phyloP scores from a whole-genome alignment of 2,797 vertebrate genomes.

The Pitangus sulphuratus region DNA sequence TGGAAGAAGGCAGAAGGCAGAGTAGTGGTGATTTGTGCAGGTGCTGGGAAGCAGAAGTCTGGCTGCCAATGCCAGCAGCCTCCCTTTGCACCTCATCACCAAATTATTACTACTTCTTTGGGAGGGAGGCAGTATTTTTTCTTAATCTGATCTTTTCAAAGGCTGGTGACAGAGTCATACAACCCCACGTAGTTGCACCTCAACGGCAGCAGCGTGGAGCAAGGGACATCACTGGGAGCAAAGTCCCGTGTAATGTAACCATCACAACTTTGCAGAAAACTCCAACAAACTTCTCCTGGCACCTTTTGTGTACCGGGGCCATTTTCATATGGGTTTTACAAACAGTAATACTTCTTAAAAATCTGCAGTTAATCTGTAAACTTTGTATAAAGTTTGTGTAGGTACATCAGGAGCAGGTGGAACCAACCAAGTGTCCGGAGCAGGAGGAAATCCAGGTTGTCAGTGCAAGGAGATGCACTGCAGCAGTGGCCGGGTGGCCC shows the following conservation, averaged over 20 bases:
- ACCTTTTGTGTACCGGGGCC: background rate
- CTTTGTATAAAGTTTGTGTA: background rate
- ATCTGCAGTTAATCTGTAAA: background rate
- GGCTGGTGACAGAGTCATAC: background rate
- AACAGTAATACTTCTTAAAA: background rate
- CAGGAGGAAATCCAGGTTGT: background rate
- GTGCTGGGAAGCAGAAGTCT: background rate
- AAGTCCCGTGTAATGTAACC: background rate
- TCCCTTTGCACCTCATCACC: background rate
- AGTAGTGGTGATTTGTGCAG: background rate
- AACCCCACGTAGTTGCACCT: slow-evolving; percentile 29
- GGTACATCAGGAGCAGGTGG: background rate
- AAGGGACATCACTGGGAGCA: background rate
- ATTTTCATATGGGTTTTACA: background rate
- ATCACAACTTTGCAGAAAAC: background rate
- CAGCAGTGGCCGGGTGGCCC: background rate
- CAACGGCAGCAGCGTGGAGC: background rate
- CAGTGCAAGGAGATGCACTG: background rate
- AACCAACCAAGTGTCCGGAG: accelerated
- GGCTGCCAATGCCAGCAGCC: background rate
- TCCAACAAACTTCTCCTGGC: background rate
- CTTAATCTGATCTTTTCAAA: background rate
- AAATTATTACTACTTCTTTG: background rate
- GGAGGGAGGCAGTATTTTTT: background rate
- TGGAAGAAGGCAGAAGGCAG: background rate